Base-by-base conservation (phyloP, 2,888 invertebrate species). In the Thereva nobilitata region DNA sequence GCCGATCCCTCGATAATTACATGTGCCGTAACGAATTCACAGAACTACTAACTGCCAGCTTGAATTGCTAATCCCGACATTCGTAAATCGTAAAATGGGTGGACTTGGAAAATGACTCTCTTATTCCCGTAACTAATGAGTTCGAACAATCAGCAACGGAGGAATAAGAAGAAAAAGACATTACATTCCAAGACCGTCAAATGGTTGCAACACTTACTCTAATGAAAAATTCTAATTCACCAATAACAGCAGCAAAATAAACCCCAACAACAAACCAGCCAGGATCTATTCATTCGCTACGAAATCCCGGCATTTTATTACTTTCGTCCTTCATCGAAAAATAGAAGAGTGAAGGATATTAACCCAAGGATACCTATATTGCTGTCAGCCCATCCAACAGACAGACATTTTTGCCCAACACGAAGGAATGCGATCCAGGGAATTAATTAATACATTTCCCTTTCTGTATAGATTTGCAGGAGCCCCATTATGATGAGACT, bases 161-260 rank as follows among this genome's bases (percentile, higher is more conserved):
- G 23, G 2, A 23, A 23, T 23, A 2, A 23, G 23, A 23, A 23
- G 23, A 23, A 23, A 23, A 23, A 23, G 23, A 23, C 23, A 52
- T 40, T 42, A 63, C 63, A 50, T 50, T 63, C 52, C 7, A 5
- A 10, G 67, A 68, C 72, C 67, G 71, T 71, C 71, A 73, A 73
- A 73, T 71, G 71, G 68, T 72, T 68, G 71, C 70, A 71, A 73
- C 72, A 73, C 72, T 73, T 72, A 73, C 71, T 71, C 70, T 73
- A 72, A 73, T 73, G 71, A 73, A 73, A 73, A 73, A 73, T 73
- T 72, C 72, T 73, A 72, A 73, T 72, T 71, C 70, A 68, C 71
- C 72, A 68, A 71, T 71, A 73, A 71, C 69, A 71, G 59, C 71
- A 67, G 37, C 53, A 54, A 61, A 66, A 68, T 65, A 53, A n/a